These are phyloP conservation scores for Alcedo atthis DNA, from an alignment of 2,797 vertebrate genomes.

Conservation along the genomic window DNA sequence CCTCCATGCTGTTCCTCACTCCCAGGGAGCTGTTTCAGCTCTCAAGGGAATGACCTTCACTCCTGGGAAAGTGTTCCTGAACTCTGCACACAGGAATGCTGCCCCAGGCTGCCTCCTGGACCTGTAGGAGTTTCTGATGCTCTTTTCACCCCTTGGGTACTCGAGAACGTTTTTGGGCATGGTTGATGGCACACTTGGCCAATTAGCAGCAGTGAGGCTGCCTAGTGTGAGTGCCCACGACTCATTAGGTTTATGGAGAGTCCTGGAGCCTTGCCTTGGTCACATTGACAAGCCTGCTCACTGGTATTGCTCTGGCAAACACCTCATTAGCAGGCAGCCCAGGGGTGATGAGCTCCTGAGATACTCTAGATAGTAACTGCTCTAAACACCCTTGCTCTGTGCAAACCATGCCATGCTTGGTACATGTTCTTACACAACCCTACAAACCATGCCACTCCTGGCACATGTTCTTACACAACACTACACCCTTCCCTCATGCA, in stretches of 20 bases:
- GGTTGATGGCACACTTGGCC: constrained; percentile 44
- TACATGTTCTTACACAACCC: no score
- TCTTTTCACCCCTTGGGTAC: constrained; percentile 44
- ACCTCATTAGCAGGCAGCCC: constrained; percentile 13
- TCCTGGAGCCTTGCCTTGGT: not conserved
- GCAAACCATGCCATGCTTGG: not conserved
- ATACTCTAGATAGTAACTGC: not conserved
- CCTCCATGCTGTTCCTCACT: not conserved
- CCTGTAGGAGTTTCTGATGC: constrained; percentile 4
- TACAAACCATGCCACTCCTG: not conserved
- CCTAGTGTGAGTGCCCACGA: constrained; percentile 23
- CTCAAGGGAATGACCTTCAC: constrained; percentile 23
- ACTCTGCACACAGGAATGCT: constrained; percentile 40
- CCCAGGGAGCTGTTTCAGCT: not conserved
- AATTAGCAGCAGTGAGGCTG: constrained; percentile 18
- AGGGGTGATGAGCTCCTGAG: not conserved
- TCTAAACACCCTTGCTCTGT: not conserved
- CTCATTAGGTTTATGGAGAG: constrained; percentile 56
- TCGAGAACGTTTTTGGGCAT: constrained; percentile 52
- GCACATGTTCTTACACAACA: not conserved
- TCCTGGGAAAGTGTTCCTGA: not conserved
- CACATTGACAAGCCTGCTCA: constrained; percentile 23
- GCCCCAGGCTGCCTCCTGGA: constrained; percentile 34
- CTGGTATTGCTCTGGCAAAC: not conserved
- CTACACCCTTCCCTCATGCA: fast-evolving